phyloP scores from a whole-genome alignment of 2,888 invertebrate species.

The Gasteruption jaculator region DNA sequence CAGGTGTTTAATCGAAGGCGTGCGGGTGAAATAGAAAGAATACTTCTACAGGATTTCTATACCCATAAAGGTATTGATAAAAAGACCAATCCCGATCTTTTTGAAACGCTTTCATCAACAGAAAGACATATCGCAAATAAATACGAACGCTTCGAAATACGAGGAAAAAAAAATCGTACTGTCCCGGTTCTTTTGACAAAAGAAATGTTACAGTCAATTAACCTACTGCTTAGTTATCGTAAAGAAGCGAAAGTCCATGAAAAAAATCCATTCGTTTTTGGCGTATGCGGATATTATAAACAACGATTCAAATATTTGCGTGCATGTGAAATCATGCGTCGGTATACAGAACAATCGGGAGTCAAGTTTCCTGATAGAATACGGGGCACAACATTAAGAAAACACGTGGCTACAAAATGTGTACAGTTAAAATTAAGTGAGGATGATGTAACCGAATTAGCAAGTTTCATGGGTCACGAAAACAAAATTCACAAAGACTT shows the following conservation, averaged over 20 bases:
- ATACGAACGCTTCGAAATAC: conserved; percentile 14
- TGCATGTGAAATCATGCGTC: conserved; percentile 17
- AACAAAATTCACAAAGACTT: too few species aligned
- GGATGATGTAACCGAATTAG: background rate
- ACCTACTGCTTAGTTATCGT: conserved; percentile 6
- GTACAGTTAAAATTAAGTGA: background rate
- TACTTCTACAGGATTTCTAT: conserved; percentile 1
- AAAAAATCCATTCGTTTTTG: conserved; percentile 13
- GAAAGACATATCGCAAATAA: background rate
- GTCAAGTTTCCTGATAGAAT: conserved; percentile 21
- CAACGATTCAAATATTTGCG: conserved; percentile 8
- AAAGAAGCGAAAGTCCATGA: background rate
- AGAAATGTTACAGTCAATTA: conserved; percentile 3
- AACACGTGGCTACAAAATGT: conserved; percentile 25
- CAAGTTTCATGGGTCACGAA: background rate
- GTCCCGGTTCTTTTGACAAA: conserved; percentile 16
- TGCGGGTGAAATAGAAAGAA: conserved; percentile 7
- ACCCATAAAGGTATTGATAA: background rate
- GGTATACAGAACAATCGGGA: conserved; percentile 23
- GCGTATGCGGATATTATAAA: background rate
- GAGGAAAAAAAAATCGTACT: conserved; percentile 17
- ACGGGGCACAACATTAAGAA: conserved; percentile 22
- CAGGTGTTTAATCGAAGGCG: conserved; percentile 9
- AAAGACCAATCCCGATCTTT: background rate
- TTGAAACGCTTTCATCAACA: background rate